Evolutionary conservation across 2,113 vertebrate species (phyloP).

Genomic region (Vulpes vulpes): DNA sequence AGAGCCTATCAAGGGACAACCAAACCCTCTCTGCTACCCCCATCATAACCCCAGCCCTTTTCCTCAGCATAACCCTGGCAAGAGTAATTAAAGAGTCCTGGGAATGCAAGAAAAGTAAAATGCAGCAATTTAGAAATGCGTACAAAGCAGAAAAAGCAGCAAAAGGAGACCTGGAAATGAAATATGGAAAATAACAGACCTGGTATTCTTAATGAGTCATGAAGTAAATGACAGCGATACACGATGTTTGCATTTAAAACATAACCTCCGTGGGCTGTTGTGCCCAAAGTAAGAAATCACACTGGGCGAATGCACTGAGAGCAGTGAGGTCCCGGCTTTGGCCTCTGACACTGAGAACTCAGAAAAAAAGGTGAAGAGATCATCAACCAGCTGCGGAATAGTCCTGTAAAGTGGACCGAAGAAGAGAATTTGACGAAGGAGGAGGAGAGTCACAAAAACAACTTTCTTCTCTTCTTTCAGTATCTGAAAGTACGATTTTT

Average conservation of each 20-base stretch:
- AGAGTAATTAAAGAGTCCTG: background rate
- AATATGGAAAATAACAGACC: conserved; percentile 26
- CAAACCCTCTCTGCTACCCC: background rate
- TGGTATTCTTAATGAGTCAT: conserved; percentile 4
- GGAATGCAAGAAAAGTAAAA: conserved; percentile 18
- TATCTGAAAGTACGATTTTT: background rate
- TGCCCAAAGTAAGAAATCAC: background rate
- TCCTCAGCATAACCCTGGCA: background rate
- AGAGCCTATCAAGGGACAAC: background rate
- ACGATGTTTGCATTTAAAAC: background rate
- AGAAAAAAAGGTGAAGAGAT: background rate
- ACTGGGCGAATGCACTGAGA: background rate
- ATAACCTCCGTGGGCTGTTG: background rate
- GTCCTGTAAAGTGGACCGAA: background rate
- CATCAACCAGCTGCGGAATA: background rate
- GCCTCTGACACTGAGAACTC: background rate
- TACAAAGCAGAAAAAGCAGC: background rate
- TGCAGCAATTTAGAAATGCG: background rate
- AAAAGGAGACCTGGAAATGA: background rate
- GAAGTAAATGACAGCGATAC: background rate
- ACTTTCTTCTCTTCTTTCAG: background rate
- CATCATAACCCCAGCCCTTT: background rate
- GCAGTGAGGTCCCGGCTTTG: background rate
- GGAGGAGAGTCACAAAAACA: background rate
- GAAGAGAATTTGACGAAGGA: background rate